Evolutionary conservation across 2,113 vertebrate species (phyloP), one percentile per base, ranked within the genome.

Genomic region (Phaetusa simplex): DNA sequence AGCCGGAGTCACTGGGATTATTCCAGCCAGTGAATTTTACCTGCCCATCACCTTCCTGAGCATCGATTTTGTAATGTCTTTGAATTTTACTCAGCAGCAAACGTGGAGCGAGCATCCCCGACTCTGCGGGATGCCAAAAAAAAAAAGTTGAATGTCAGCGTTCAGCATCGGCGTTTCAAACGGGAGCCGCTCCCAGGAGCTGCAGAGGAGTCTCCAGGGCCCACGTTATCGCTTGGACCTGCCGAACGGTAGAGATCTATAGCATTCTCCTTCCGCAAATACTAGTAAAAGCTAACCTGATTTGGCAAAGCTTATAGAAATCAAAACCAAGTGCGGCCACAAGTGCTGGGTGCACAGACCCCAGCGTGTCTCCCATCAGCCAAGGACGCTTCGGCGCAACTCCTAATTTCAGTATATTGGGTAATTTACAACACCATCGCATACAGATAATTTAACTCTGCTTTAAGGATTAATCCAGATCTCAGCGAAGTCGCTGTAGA

Each of bases 181-280:
- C 3, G 2, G 86, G 52, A 71, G 70, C 49, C 29, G 40, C 72
- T 49, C 3, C 26, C 49, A 24, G 79, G 26, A 38, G 43, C 56
- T 29, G 58, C 69, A 4, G 45, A 26, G 52, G 43, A 38, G 22
- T 24, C 66, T 42, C 29, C 47, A 8, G 47, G 32, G 69, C 29
- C 71, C 47, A 5, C 1, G 0, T 24, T 14, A 19, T 8, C 3
- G 2, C 52, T 14, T 0, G 14, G 2, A 27, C 12, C 65, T 2
- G 3, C 23, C 2, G 36, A 38, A 8, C 0, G 1, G 11, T 2
- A 2, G 0, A 8, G 10, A 24, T 5, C 11, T 2, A 10, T 1
- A 17, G 38, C 38, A 0, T 10, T 14, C 9, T 2, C 0, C 11
- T 52, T 27, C 84, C 23, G 59, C 14, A 43, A 27, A n/a, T 0